A percentile compares a stretch with the other conserved stretches of the same genome.
Evolutionary conservation across 2,888 invertebrate genomes (phyloP).

Genomic region (Ellobium chinense): DNA sequence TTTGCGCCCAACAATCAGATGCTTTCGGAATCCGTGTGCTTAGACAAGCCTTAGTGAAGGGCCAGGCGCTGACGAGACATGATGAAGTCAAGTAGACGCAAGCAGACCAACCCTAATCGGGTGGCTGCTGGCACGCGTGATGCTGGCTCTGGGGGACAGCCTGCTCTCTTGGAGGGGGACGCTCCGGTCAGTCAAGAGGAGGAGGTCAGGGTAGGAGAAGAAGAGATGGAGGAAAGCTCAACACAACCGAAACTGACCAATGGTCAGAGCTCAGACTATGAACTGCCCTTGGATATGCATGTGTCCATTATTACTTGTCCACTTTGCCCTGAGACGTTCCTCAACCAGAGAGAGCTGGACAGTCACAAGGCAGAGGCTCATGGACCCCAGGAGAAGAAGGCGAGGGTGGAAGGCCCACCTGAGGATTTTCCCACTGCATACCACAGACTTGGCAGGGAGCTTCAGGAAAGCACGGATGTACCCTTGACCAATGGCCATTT

Average conservation of each 20-base stretch:
- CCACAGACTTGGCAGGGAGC: slow-evolving; percentile 93
- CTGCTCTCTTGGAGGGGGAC: background rate
- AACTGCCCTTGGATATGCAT: slow-evolving; percentile 58
- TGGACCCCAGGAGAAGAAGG: slow-evolving; percentile 35
- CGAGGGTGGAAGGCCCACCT: slow-evolving; percentile 31
- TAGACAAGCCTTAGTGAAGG: background rate
- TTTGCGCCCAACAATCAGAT: background rate
- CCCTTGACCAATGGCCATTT: slow-evolving; percentile 63
- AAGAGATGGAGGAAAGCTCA: background rate
- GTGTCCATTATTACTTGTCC: slow-evolving; percentile 52
- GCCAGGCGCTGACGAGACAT: background rate
- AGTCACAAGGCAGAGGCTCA: slow-evolving; percentile 47
- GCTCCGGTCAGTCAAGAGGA: background rate
- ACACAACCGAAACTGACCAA: slow-evolving; percentile 42
- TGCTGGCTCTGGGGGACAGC: background rate
- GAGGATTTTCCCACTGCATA: slow-evolving; percentile 75
- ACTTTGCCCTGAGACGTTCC: slow-evolving; percentile 56
- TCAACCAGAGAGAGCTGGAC: slow-evolving; percentile 48
- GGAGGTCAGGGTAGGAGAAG: slow-evolving; percentile 17
- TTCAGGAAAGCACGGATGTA: slow-evolving; percentile 73
- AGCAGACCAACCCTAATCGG: slow-evolving; percentile 74
- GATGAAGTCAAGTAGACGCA: slow-evolving; percentile 72
- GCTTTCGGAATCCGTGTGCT: background rate
- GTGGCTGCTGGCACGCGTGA: slow-evolving; percentile 48
- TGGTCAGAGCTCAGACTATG: slow-evolving; percentile 56